Percentiles rank a stretch among this genome's conserved stretches.
These are phyloP conservation scores for Sicus ferrugineus DNA, from an alignment of 2,888 invertebrate species.

Conservation along the genomic window DNA sequence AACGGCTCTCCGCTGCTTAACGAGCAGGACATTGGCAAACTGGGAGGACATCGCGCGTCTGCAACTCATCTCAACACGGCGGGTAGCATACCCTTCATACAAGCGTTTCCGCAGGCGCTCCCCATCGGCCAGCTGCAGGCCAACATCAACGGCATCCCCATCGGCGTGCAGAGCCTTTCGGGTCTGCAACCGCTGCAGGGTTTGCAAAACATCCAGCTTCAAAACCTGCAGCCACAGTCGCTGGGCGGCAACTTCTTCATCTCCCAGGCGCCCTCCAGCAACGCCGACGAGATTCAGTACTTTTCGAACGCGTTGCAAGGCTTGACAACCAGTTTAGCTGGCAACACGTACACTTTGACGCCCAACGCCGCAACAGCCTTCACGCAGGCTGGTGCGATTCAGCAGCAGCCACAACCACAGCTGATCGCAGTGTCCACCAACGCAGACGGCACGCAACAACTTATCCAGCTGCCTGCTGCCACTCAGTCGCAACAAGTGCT, in stretches of 20 bases:
- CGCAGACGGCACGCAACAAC: slow-evolving; percentile 55
- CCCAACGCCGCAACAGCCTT: slow-evolving; percentile 43
- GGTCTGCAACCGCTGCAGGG: slow-evolving; percentile 40
- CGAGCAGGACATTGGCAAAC: slow-evolving; percentile 47
- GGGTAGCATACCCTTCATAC: slow-evolving; percentile 53
- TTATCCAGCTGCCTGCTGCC: slow-evolving; percentile 54
- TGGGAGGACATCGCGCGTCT: slow-evolving; percentile 33
- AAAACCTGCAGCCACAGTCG: slow-evolving; percentile 53
- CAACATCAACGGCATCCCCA: slow-evolving; percentile 39
- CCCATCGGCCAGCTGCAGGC: slow-evolving; percentile 51
- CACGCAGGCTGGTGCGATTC: slow-evolving; percentile 26
- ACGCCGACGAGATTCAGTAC: slow-evolving; percentile 52
- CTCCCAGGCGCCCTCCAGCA: slow-evolving; percentile 44
- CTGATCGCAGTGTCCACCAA: slow-evolving; percentile 56
- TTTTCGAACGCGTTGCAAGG: slow-evolving; percentile 57
- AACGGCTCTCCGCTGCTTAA: slow-evolving; percentile 35
- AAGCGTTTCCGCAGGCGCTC: slow-evolving; percentile 46
- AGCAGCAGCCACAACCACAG: slow-evolving; percentile 49
- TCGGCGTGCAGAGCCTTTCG: slow-evolving; percentile 43
- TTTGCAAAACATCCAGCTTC: slow-evolving; percentile 48
- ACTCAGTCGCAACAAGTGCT: slow-evolving; percentile 38
- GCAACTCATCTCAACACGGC: slow-evolving; percentile 39
- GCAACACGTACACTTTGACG: slow-evolving; percentile 53
- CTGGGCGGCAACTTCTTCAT: slow-evolving; percentile 58
- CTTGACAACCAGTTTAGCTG: slow-evolving; percentile 54